A percentile compares a stretch with the other conserved stretches of the same genome.
Conservation (phyloP, 2,888 invertebrate genomes). For the Nomada goodeniana region DNA sequence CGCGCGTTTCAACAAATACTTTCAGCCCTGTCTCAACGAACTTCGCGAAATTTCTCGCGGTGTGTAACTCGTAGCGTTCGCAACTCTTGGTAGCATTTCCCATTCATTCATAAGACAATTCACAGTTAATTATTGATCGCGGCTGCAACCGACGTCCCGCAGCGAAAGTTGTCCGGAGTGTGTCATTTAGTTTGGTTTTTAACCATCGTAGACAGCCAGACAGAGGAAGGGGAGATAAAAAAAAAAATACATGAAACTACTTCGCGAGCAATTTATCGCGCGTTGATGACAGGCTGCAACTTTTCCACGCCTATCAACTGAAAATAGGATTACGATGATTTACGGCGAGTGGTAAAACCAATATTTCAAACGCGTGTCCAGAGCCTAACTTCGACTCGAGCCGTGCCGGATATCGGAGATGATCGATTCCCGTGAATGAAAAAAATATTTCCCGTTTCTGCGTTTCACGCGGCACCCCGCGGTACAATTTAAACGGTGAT, state of each 20-base stretch:
- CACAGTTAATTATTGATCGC: constrained; percentile 43
- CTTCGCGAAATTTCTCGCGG: background rate
- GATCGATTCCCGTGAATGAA: constrained; percentile 29
- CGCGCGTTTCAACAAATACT: background rate
- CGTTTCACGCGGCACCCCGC: constrained; percentile 1
- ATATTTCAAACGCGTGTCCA: constrained; percentile 24
- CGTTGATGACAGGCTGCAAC: constrained; percentile 36
- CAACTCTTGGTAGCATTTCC: constrained; percentile 5
- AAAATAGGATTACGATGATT: constrained; percentile 55
- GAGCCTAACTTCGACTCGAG: constrained; percentile 23
- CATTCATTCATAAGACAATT: constrained; percentile 20
- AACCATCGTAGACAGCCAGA: background rate
- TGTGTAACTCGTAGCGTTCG: background rate
- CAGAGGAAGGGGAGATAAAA: background rate
- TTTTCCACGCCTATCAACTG: constrained; percentile 46
- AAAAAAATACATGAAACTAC: constrained; percentile 15
- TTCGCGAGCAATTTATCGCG: constrained; percentile 47
- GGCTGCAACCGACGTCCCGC: constrained; percentile 16
- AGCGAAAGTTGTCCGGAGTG: constrained; percentile 11
- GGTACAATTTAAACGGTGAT: constrained; percentile 23
- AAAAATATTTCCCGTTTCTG: constrained; percentile 12
- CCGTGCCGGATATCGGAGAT: constrained; percentile 9
- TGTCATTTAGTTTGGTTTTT: background rate
- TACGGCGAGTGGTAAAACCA: constrained; percentile 33
- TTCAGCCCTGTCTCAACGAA: background rate